These are phyloP conservation scores for Mungos mungo DNA, from an alignment of 2,113 vertebrate genomes.

Conservation along the genomic window DNA sequence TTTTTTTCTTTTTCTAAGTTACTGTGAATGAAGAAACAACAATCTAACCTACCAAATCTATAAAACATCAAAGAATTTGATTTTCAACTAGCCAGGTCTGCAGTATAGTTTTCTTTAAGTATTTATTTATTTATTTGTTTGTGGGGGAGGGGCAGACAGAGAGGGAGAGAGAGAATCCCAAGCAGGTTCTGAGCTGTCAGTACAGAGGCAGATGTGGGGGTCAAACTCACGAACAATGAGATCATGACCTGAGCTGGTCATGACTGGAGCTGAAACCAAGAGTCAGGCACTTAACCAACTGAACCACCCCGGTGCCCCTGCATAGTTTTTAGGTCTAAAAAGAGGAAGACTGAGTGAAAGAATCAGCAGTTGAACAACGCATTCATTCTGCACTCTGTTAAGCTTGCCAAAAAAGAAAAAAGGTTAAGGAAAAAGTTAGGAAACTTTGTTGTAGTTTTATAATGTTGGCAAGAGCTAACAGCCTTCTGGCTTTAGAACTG, in stretches of 20 bases:
- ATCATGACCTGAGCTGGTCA: too few species aligned
- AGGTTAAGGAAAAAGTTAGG: not conserved
- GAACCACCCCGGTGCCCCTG: too few species aligned
- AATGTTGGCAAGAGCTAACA: not conserved
- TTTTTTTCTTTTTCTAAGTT: not conserved
- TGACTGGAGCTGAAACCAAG: too few species aligned
- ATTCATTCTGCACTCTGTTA: not conserved
- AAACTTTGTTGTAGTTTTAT: not conserved
- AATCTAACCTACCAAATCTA: not conserved
- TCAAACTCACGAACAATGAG: too few species aligned
- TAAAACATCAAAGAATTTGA: not conserved
- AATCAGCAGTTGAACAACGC: not conserved
- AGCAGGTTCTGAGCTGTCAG: too few species aligned
- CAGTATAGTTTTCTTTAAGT: not conserved
- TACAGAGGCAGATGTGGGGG: too few species aligned
- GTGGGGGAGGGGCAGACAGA: too few species aligned
- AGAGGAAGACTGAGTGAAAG: not conserved
- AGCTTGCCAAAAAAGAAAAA: not conserved
- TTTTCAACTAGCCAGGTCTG: constrained; percentile 16
- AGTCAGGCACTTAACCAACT: too few species aligned
- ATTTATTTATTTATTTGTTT: too few species aligned
- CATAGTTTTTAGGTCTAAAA: not conserved
- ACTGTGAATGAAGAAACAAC: not conserved
- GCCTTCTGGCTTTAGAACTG: not conserved
- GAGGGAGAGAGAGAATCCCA: too few species aligned